These are phyloP conservation scores for Drosophila imparisetae DNA, from an alignment of 2,888 invertebrate species.

Conservation along the genomic window DNA sequence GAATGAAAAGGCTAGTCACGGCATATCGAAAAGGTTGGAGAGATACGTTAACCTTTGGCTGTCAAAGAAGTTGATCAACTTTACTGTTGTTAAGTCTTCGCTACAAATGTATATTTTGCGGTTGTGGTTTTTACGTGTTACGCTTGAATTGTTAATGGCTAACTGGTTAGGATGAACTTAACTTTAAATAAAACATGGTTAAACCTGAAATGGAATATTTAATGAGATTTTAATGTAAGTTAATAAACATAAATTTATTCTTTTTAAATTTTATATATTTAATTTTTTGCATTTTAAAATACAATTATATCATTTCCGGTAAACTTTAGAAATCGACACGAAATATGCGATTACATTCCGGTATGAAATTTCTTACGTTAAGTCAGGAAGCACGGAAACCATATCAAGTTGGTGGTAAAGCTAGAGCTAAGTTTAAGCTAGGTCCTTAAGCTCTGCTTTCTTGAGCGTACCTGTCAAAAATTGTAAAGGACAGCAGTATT, in stretches of 20 bases:
- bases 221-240: not conserved
- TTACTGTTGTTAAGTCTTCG: not conserved
- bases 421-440: not conserved
- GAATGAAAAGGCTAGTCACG: not conserved
- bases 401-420: not conserved
- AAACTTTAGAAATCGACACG: not conserved
- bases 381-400: not conserved
- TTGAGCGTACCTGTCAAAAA: slow-evolving; percentile 28
- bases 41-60: not conserved
- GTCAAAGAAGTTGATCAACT: no score
- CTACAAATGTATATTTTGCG: not conserved
- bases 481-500: slow-evolving; percentile 5
- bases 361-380: not conserved
- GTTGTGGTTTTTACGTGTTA: not conserved
- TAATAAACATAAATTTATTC: not conserved
- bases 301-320: not conserved
- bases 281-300: not conserved
- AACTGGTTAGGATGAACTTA: not conserved
- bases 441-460: not conserved
- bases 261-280: not conserved
- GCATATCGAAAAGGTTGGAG: not conserved
- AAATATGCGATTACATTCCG: not conserved
- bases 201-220: not conserved
- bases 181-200: not conserved
- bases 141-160: not conserved